phyloP scores from a whole-genome alignment of 2,113 vertebrate genomes.

The Cephalophus harveyi region DNA sequence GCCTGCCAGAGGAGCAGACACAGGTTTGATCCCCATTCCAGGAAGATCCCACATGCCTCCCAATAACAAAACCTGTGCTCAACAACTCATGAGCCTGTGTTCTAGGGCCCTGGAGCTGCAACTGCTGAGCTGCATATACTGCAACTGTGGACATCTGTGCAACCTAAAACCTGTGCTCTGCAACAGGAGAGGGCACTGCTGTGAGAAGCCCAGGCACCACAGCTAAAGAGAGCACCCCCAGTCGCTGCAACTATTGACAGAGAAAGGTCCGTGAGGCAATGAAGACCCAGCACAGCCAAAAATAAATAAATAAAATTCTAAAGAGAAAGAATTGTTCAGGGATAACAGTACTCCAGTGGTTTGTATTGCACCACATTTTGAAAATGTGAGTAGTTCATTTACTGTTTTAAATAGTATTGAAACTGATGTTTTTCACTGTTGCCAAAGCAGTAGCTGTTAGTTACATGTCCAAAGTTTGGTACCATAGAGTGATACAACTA shows the following conservation, averaged over 20 bases:
- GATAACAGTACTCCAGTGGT: neutral
- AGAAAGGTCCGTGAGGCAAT: rapidly evolving
- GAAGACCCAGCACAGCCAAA: neutral
- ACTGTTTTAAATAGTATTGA: neutral
- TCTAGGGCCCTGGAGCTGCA: neutral
- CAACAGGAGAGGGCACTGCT: neutral
- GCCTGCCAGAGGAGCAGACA: neutral
- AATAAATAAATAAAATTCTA: neutral
- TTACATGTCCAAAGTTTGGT: neutral
- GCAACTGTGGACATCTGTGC: neutral
- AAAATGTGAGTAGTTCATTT: neutral
- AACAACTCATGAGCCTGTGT: neutral
- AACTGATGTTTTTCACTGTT: neutral
- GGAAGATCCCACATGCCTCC: neutral
- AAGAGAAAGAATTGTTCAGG: neutral
- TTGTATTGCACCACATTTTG: neutral
- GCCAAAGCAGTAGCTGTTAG: neutral
- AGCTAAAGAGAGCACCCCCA: neutral
- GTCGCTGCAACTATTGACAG: neutral
- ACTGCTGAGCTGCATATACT: neutral
- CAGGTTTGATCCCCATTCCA: neutral
- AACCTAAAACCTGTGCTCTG: neutral
- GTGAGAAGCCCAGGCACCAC: neutral
- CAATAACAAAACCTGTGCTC: neutral
- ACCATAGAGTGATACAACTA: neutral